Base-by-base conservation (phyloP, 2,113 vertebrate species). In the Apodemus sylvaticus region DNA sequence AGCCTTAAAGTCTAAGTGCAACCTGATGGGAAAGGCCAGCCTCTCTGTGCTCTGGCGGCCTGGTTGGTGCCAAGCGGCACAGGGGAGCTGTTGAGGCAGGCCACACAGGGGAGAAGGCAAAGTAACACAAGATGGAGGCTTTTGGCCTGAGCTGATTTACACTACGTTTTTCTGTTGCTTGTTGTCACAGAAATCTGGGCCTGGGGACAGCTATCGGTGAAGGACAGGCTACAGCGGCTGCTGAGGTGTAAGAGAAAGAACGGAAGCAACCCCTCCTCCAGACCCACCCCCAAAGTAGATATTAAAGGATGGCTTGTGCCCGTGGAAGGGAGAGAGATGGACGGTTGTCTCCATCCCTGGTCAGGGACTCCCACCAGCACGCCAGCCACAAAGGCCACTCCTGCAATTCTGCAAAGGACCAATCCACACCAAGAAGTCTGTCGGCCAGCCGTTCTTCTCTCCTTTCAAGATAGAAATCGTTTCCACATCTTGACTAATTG, bases 401-500 rank as follows among this genome's bases (percentile, higher is more conserved):
- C 45, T 79, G 20, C 31, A 62, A 36, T 89, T n/a, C 45, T 20
- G 11, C 64, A 39, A 5, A 29, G 31, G 22, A 53, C 45, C 68
- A n/a, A 42, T 78, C 34, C 0, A 51, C 81, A 42, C 26, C 0
- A 0, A 12, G 39, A 34, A 86, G 14, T 45, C 82, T 29, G 24
- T 29, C 60, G 58, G 82, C 58, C 82, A 45, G 22, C 39, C 60
- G 16, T 74, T 87, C 45, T 88, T 64, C 77, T 58, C 76, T 76
- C 12, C 34, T 93, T 91, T 82, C 94, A 89, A 82, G 51, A 76
- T 95, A 71, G 66, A 93, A 93, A 90, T 89, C 62, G 36, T 66
- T 93, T 85, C 96, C 88, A 92, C 12, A 82, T 88, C 90, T 94
- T 22, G 68, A 90, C 66, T 97, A 93, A 96, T 68, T 97, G 55